Evolutionary conservation across 2,113 vertebrate genomes (phyloP), one percentile per base, ranked within the genome.

Genomic region (Hippocampus barbouri): DNA sequence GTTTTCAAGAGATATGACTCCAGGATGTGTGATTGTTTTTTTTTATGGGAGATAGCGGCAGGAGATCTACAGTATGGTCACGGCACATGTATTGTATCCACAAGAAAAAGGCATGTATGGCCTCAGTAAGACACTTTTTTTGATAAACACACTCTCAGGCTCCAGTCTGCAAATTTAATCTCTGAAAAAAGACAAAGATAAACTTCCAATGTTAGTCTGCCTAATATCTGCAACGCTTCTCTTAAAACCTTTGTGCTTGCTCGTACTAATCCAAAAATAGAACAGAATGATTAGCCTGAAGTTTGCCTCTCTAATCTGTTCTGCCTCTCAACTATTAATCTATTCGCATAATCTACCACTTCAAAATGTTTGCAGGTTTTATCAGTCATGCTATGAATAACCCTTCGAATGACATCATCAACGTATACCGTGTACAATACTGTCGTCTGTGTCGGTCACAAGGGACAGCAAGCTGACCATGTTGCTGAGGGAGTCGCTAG

Each of bases 381-480:
- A 1, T 15, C 0, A 74, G 25, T 7, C 41, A 59, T 63, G 56
- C 38, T 74, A 30, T 72, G 60, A 65, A 67, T 75, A 73, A 68
- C 59, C 45, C 15, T 67, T 70, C 23, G 1, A 67, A 66, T 73
- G 27, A 77, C 66, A 49, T 72, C 62, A 63, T 43, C 53, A 61
- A 61, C 27, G 27, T 38, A 30, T 61, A 61, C 27, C 15, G 59
- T n/a, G 30, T 30, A 38, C 34, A 38, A 38, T 38, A 27, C 27
- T 41, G 7, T 66, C 18, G 30, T 78, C 47, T 78, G 60, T 88
- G 74, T 90, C 79, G 87, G 72, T 91, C 90, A 87, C 85, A 91
- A 99, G 97, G 89, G 97, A 99, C 77, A 99, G 97, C 93, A 98
- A 99, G 91, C 94, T 99, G 84, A 98, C 97, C 88, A 99, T 99